These are phyloP conservation scores for Nesogale talazaci DNA, from an alignment of 2,113 vertebrate species.

Conservation along the genomic window DNA sequence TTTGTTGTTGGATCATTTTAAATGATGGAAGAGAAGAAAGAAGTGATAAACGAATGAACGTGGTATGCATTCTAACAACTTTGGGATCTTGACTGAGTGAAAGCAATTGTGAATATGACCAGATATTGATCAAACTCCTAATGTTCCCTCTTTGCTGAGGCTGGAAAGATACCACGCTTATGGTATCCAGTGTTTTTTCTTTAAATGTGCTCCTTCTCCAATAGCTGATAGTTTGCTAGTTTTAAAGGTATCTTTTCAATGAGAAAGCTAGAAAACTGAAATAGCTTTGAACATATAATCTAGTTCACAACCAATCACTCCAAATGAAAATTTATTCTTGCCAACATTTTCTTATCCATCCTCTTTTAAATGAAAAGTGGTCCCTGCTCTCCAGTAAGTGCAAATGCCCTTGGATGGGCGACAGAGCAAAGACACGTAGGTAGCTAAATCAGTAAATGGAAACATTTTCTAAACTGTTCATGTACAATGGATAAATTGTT, in stretches of 20 bases:
- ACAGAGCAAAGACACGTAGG: background rate
- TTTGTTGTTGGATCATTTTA: background rate
- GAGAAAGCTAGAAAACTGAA: background rate
- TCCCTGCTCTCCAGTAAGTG: background rate
- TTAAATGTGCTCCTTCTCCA: background rate
- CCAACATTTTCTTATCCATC: background rate
- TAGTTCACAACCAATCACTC: background rate
- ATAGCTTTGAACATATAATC: background rate
- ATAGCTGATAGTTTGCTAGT: background rate
- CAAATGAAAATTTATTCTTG: conserved; percentile 17
- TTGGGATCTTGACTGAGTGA: background rate
- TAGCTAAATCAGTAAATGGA: background rate
- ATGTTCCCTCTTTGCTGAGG: background rate
- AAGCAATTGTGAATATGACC: conserved; percentile 8
- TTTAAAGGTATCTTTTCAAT: background rate
- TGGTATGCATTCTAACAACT: background rate
- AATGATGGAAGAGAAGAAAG: background rate
- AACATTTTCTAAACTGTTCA: background rate
- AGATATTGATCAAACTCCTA: background rate
- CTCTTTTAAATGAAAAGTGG: background rate
- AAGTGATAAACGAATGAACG: conserved; percentile 1
- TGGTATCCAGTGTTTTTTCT: background rate
- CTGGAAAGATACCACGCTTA: background rate
- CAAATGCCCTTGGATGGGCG: background rate
- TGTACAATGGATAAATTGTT: background rate